Evolutionary conservation across 2,797 vertebrate genomes (phyloP).

Genomic region (Siniperca scherzeri): DNA sequence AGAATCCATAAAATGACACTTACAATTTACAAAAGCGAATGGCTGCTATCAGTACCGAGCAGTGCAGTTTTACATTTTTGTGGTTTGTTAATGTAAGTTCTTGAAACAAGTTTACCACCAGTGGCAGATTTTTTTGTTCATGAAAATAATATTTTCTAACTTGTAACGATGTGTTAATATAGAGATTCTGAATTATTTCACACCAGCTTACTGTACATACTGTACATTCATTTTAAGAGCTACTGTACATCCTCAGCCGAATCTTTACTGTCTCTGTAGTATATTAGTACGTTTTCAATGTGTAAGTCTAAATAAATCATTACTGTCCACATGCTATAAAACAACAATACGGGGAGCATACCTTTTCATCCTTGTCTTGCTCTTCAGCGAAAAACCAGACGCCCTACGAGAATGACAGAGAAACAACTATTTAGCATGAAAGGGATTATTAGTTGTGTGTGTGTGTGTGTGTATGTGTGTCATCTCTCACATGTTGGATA

Average conservation of each 20-base stretch:
- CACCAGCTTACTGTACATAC: not conserved
- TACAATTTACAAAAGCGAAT: not conserved
- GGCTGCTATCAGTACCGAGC: not conserved
- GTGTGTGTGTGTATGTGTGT: not conserved
- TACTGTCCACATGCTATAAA: not conserved
- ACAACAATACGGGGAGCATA: constrained; percentile 58
- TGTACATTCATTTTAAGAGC: not conserved
- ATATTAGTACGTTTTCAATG: not conserved
- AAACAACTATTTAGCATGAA: constrained; percentile 28
- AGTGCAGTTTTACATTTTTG: not conserved
- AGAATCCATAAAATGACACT: not conserved
- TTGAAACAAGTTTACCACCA: not conserved
- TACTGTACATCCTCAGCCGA: not conserved
- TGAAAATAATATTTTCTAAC: not conserved
- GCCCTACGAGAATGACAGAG: constrained; percentile 80
- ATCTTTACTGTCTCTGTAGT: not conserved
- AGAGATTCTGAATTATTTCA: constrained; percentile 6
- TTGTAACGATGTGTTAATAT: not conserved
- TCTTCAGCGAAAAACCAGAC: constrained; percentile 96
- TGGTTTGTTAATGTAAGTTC: not conserved
- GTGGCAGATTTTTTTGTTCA: not conserved
- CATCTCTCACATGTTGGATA: constrained; percentile 92
- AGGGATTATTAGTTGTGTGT: not conserved
- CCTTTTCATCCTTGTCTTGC: constrained; percentile 95
- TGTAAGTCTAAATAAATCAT: not conserved